Base-by-base conservation (phyloP, 2,113 vertebrate species). In the Calyptommatus sinebrachiatus region DNA sequence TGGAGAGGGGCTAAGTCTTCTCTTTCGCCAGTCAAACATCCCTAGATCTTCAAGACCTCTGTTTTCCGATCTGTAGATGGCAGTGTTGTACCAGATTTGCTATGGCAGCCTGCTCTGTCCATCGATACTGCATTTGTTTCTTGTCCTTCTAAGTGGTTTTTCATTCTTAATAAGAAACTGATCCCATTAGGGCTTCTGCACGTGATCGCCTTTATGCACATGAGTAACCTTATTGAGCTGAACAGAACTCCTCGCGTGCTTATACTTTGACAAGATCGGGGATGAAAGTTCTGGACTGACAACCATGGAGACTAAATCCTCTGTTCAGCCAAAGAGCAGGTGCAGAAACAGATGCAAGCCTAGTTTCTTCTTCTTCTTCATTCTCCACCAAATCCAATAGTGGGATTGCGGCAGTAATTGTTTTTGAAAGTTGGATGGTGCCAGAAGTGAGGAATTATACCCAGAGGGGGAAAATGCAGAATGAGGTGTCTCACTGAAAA, bases 231-330 rank as follows among this genome's bases (percentile, higher is more conserved):
- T 31, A 57, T 24, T 45, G 57, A 63, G 29, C 41, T 57, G 18
- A 31, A 75, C 67, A 45, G 21, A 50, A 24, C 66, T 83, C 28
- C 77, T 79, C 66, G 12, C 31, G 65, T 62, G 71, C 73, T 29
- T 83, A 28, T 78, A 41, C 29, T 75, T 81, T 81, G 79, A 76
- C 65, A 79, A 68, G 66, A 75, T 75, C 71, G 70, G 45, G 24
- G 18, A 75, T 69, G 67, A 79, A 79, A 61, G 81, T 83, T 57
- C 70, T 78, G 75, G 62, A 46, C 72, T 75, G 72, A 74, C 69
- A 67, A 62, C 41, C 41, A 74, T 29, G 48, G 26, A 78, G 50
- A 73, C 69, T 73, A 78, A 83, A 72, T 68, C 81, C 62, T 61
- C 62, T 73, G 76, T 83, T 77, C 62, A 60, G 53, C 35, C 48